Evolutionary conservation across 2,113 vertebrate species (phyloP), one percentile per base, ranked within the genome.

Genomic region (Heterochromis multidens): DNA sequence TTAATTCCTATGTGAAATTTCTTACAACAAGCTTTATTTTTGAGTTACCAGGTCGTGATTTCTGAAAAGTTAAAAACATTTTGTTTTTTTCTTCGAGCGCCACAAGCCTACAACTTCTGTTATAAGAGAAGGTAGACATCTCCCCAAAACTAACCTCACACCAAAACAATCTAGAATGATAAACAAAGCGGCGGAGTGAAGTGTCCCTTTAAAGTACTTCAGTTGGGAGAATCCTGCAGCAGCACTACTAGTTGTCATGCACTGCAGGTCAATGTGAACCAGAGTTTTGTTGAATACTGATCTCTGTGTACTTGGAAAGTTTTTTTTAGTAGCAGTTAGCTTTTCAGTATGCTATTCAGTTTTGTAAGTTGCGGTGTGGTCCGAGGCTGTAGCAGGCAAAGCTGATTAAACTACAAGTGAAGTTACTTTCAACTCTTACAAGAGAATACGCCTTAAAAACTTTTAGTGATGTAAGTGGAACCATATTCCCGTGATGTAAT

Each of bases 401-500:
- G 59, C 85, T 86, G 82, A 88, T 86, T 81, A 84, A 87, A 91
- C 86, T 72, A 46, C 54, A 56, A 84, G 43, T 13, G 13, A 74
- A 82, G 60, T 65, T 52, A 7, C 83, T 93, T 91, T 85, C 58
- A 87, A 76, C 83, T 80, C 0, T 90, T 83, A 87, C n/a, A 35
- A 80, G 78, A 63, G 60, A 91, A 87, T 79, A 65, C 7, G 81
- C 82, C 80, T 82, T 74, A 14, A 90, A 93, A 94, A 93, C 86
- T 91, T 92, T 89, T 59, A 33, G 85, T 93, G 89, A 93, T 91
- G 86, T 90, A 93, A 95, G 89, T 89, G 82, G 94, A 88, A 84
- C 81, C 81, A 37, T 76, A 81, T 87, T 91, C 74, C 79, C 86
- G 92, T 95, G 91, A 93, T 95, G 92, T 90, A 93, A 95, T 94